Evolutionary conservation across 1,140 invertebrate species (phyloP).

Genomic region (Diorhabda sublineata): DNA sequence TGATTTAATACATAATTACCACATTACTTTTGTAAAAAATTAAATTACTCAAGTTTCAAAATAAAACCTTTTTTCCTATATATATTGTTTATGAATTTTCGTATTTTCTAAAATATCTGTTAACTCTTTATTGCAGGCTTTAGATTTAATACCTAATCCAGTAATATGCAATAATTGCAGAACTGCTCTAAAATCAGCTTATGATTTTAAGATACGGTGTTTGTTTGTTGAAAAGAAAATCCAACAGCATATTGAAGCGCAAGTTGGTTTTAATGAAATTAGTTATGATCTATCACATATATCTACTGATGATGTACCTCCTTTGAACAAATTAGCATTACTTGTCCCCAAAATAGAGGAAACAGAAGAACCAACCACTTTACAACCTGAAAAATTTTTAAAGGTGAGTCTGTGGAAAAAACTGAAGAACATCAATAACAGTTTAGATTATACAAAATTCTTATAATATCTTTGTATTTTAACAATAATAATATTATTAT

Average conservation of each 20-base stretch:
- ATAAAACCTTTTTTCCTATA: too few relatives aligned
- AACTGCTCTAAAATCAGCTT: slow-evolving; percentile 29
- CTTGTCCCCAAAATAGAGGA: background rate
- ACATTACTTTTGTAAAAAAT: too few relatives aligned
- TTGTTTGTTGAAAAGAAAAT: slow-evolving; percentile 33
- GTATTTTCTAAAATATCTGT: background rate
- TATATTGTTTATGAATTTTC: too few relatives aligned
- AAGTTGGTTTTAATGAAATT: slow-evolving; percentile 17
- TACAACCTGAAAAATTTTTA: background rate
- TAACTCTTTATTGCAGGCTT: slow-evolving; percentile 25
- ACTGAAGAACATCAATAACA: too few relatives aligned
- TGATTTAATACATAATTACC: too few relatives aligned
- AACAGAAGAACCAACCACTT: background rate
- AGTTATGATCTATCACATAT: slow-evolving; percentile 25
- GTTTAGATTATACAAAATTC: too few relatives aligned
- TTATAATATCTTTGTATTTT: too few relatives aligned
- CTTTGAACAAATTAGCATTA: background rate
- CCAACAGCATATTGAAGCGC: slow-evolving; percentile 27
- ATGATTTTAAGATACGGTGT: slow-evolving; percentile 33
- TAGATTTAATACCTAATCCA: slow-evolving; percentile 36
- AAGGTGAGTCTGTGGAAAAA: background rate
- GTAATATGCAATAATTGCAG: slow-evolving; percentile 35
- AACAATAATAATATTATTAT: too few relatives aligned
- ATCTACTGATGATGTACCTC: slow-evolving; percentile 21
- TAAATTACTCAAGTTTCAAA: too few relatives aligned